These are phyloP conservation scores for Eupithecia pulchellata DNA, from an alignment of 2,888 invertebrate genomes.

Conservation along the genomic window DNA sequence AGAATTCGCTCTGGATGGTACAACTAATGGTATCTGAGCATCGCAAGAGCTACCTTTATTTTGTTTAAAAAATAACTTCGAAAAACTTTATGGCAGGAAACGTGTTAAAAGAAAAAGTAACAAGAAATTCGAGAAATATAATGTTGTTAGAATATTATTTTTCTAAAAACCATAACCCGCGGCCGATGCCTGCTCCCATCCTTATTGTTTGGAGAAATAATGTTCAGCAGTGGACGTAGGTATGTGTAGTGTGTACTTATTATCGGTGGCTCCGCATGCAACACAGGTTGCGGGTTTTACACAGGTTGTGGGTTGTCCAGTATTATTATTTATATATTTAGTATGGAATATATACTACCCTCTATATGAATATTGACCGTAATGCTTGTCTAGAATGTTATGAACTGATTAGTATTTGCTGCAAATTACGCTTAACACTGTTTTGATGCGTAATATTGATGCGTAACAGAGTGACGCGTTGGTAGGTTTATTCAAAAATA, in stretches of 20 bases:
- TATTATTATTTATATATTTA: too few relatives aligned
- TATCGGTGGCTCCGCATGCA: too few relatives aligned
- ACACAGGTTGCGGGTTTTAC: too few relatives aligned
- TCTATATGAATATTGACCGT: not conserved
- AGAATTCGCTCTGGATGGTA: constrained; percentile 26
- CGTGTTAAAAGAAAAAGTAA: not conserved
- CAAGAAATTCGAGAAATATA: not conserved
- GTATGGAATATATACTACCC: too few relatives aligned
- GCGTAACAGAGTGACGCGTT: not conserved
- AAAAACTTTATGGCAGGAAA: not conserved
- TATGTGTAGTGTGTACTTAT: too few relatives aligned
- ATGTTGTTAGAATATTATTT: too few relatives aligned
- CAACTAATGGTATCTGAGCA: constrained; percentile 16
- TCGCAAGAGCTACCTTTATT: not conserved
- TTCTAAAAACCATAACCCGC: too few relatives aligned
- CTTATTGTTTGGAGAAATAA: too few relatives aligned
- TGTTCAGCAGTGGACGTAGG: too few relatives aligned
- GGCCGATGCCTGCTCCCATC: too few relatives aligned
- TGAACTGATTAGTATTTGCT: not conserved
- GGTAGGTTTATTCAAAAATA: not conserved
- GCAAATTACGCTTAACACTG: not conserved
- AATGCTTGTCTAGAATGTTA: not conserved
- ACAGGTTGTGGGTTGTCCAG: too few relatives aligned
- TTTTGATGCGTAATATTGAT: constrained; percentile 6
- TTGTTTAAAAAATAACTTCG: not conserved